Percentiles rank a stretch among this genome's conserved stretches.
These are phyloP conservation scores for Caracal caracal DNA, from an alignment of 2,113 vertebrate genomes.

Conservation along the genomic window DNA sequence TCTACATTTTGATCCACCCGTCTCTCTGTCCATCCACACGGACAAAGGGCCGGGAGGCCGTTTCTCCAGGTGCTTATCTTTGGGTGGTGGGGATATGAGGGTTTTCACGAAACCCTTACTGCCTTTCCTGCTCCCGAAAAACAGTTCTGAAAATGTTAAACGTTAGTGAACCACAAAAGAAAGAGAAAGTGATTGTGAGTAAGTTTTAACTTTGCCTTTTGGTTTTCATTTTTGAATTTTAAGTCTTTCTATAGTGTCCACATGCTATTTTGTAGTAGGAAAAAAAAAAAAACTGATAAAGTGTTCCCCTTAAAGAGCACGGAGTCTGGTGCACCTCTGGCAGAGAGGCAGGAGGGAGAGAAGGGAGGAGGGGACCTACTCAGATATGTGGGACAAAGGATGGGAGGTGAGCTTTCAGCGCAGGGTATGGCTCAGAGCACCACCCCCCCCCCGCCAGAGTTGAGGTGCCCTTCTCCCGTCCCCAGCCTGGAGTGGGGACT, in stretches of 20 bases:
- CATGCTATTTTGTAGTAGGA: background rate
- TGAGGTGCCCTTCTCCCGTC: background rate
- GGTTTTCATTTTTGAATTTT: background rate
- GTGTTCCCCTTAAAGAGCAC: background rate
- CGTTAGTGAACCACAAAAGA: background rate
- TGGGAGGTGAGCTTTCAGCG: background rate
- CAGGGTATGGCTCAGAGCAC: background rate
- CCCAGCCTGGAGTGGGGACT: background rate
- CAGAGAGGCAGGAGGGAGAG: background rate
- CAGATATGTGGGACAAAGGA: fast-evolving
- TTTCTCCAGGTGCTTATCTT: background rate
- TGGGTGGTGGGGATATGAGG: background rate
- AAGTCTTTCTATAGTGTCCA: background rate
- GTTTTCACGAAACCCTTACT: background rate
- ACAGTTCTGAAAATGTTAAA: background rate
- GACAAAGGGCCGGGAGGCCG: background rate
- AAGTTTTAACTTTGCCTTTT: background rate
- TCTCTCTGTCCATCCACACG: background rate
- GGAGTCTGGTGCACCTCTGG: background rate
- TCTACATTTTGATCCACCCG: background rate
- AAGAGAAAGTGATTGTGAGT: background rate
- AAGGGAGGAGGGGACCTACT: background rate
- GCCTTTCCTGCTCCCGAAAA: background rate
- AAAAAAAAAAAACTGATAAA: background rate
- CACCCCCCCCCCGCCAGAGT: too few species aligned